Evolutionary conservation across 2,797 vertebrate genomes (phyloP).

Genomic region (Microctenopoma stevenorrisi): DNA sequence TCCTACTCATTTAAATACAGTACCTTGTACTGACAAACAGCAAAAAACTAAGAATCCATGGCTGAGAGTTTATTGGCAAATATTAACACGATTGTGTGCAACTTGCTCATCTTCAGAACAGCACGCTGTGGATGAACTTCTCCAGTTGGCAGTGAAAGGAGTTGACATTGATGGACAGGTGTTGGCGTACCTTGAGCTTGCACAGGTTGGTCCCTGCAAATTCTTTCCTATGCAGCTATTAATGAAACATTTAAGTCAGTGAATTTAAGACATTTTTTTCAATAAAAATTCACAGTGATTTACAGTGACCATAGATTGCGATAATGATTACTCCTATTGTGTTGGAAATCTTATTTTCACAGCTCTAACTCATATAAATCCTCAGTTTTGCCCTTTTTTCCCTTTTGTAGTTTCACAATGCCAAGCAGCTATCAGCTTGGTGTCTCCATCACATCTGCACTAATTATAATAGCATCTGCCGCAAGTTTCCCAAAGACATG

Average conservation of each 20-base stretch:
- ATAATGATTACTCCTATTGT: background rate
- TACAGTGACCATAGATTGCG: background rate
- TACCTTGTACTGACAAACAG: background rate
- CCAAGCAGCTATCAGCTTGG: constrained; percentile 89
- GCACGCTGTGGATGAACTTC: constrained; percentile 89
- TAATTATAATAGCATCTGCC: constrained; percentile 93
- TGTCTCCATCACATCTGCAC: constrained; percentile 95
- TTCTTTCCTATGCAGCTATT: background rate
- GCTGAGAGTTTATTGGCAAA: constrained; percentile 1
- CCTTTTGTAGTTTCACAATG: constrained; percentile 88
- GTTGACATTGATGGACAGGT: constrained; percentile 91
- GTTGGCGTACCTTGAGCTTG: constrained; percentile 90
- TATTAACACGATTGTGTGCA: constrained; percentile 24
- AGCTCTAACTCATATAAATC: background rate
- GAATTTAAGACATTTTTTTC: background rate
- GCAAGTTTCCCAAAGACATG: constrained; percentile 94
- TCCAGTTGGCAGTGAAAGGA: constrained; percentile 84
- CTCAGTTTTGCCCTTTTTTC: background rate
- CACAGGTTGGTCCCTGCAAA: constrained; percentile 82
- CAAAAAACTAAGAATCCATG: background rate
- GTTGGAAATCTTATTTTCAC: background rate
- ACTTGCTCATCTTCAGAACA: constrained; percentile 82
- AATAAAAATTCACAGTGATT: background rate
- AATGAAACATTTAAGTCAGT: background rate
- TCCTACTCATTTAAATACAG: background rate